Evolutionary conservation across 2,888 invertebrate genomes (phyloP).

Genomic region (Carcina quercana): DNA sequence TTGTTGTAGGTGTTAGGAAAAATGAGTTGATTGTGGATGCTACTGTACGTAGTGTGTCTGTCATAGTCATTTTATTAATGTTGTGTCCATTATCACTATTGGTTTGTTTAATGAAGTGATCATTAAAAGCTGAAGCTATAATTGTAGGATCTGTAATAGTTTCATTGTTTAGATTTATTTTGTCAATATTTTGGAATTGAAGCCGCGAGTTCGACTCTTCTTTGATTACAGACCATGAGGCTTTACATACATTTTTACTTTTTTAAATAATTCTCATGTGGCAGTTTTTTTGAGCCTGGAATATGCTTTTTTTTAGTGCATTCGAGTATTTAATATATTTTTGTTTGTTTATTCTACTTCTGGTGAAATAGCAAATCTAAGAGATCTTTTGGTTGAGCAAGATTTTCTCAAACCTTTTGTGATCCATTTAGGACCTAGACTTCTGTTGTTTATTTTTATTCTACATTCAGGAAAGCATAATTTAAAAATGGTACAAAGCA

Average conservation of each 20-base stretch:
- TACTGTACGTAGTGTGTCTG: background rate
- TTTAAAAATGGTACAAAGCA: constrained; percentile 1
- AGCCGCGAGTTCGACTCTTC: background rate
- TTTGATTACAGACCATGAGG: constrained; percentile 4
- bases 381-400: background rate
- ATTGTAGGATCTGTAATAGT: background rate
- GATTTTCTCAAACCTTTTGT: constrained; percentile 1
- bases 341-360: background rate
- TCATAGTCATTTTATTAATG: background rate
- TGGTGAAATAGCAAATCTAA: background rate
- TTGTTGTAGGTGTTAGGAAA: background rate
- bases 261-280: background rate
- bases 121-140: constrained; percentile 2
- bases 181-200: background rate
- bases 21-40: background rate
- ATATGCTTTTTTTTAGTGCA: background rate
- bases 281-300: background rate
- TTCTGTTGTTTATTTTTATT: constrained; percentile 1
- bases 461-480: constrained; percentile 3
- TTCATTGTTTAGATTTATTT: background rate
- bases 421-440: background rate
- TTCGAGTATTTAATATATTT: background rate
- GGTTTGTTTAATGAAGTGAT: constrained; percentile 1
- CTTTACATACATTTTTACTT: constrained; percentile 1
- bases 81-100: background rate